phyloP scores from a whole-genome alignment of 2,888 invertebrate genomes.

The Loripinus fragilis region DNA sequence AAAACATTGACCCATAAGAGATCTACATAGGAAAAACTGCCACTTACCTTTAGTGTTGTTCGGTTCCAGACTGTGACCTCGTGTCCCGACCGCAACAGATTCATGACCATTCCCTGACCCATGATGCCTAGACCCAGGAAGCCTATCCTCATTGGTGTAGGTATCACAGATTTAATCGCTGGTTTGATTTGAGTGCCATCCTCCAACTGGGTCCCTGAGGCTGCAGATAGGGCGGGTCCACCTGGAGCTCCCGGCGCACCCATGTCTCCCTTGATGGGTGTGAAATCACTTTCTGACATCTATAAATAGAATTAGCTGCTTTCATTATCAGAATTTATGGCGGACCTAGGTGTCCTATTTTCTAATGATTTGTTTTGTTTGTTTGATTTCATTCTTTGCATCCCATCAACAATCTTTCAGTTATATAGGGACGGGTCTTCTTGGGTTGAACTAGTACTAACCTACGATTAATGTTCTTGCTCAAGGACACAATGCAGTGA shows the following conservation, averaged over 20 bases:
- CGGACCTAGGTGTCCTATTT: too few relatives aligned
- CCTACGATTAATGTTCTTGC: too few relatives aligned
- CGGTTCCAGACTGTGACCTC: slow-evolving; percentile 97
- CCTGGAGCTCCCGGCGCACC: slow-evolving; percentile 36
- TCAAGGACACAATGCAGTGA: too few relatives aligned
- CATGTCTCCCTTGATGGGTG: slow-evolving; percentile 34
- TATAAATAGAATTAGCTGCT: slow-evolving; percentile 21
- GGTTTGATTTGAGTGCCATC: slow-evolving; percentile 84
- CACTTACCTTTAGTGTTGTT: slow-evolving; percentile 93
- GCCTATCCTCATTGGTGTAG: slow-evolving; percentile 94
- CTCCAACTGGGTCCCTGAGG: slow-evolving; percentile 59
- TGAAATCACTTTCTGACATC: slow-evolving; percentile 57
- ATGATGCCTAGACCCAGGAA: slow-evolving; percentile 98
- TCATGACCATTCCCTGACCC: slow-evolving; percentile 97
- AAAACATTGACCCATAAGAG: too few relatives aligned
- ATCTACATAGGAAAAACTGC: too few relatives aligned
- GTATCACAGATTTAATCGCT: slow-evolving; percentile 87
- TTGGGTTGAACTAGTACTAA: too few relatives aligned
- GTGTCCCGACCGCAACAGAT: slow-evolving; percentile 96
- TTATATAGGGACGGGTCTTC: too few relatives aligned
- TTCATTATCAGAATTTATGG: too few relatives aligned
- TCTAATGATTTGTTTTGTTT: too few relatives aligned
- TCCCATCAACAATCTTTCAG: too few relatives aligned
- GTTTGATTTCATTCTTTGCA: too few relatives aligned
- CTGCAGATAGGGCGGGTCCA: slow-evolving; percentile 39